These are phyloP conservation scores for Dione juno DNA, from an alignment of 2,888 invertebrate species.

Conservation along the genomic window DNA sequence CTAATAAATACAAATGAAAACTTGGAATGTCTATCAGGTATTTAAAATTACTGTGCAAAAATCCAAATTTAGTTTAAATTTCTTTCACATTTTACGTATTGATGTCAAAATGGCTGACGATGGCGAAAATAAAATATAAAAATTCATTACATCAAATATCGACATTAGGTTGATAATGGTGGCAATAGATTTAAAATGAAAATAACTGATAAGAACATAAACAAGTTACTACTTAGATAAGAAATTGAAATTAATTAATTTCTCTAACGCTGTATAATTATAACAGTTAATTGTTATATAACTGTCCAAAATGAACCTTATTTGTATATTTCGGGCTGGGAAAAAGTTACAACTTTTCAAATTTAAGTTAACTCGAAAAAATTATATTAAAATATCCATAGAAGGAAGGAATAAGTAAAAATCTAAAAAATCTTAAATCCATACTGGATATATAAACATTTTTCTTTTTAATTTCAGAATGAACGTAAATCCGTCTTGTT, in stretches of 20 bases:
- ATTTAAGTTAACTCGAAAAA: neutral
- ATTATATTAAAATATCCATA: neutral
- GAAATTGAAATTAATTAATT: neutral
- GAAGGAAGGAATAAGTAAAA: neutral
- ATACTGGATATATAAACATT: neutral
- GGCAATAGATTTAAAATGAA: slow-evolving; percentile 56
- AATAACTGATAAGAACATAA: slow-evolving; percentile 53
- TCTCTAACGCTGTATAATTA: neutral
- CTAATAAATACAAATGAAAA: slow-evolving; percentile 52
- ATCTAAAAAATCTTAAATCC: neutral
- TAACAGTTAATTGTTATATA: neutral
- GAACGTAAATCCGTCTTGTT: slow-evolving; percentile 71
- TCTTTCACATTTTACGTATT: slow-evolving; percentile 7
- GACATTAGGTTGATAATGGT: slow-evolving; percentile 52
- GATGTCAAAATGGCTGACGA: slow-evolving; percentile 46
- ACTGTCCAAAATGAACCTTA: neutral
- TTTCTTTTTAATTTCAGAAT: slow-evolving; percentile 56
- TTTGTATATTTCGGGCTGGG: neutral
- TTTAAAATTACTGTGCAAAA: slow-evolving; percentile 22
- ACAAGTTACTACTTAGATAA: slow-evolving; percentile 46
- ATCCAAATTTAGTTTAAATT: slow-evolving; percentile 8
- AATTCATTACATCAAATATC: slow-evolving; percentile 14
- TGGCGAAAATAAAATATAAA: slow-evolving; percentile 22
- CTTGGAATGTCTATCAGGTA: slow-evolving; percentile 58
- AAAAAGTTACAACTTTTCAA: neutral